A percentile compares a stretch with the other conserved stretches of the same genome.
Evolutionary conservation across 2,797 vertebrate species (phyloP).

Genomic region (Pseudochirops cupreus): DNA sequence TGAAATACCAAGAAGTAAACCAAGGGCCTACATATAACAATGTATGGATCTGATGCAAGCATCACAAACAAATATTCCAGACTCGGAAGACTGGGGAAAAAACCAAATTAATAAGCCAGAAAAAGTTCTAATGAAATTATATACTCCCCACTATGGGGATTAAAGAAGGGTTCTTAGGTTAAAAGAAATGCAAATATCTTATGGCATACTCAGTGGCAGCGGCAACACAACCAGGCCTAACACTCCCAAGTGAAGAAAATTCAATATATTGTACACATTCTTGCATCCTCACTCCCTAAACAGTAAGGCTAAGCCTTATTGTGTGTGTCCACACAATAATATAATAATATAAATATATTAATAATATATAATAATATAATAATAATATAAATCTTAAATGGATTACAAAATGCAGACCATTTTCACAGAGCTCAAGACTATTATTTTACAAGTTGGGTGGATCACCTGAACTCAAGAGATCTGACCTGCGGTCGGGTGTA

Average conservation of each 20-base stretch:
- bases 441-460: background rate
- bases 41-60: constrained; percentile 71
- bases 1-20: constrained; percentile 78
- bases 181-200: constrained; percentile 39
- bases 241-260: constrained; percentile 6
- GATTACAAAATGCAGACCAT: constrained; percentile 62
- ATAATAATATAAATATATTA: too few relatives aligned
- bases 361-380: too few relatives aligned
- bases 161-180: background rate
- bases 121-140: constrained; percentile 60
- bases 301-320: background rate
- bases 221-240: background rate
- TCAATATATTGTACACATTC: background rate
- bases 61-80: constrained; percentile 52
- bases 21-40: constrained; percentile 76
- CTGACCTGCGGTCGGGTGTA: background rate
- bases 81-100: constrained; percentile 8
- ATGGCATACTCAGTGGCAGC: background rate
- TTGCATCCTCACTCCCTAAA: background rate
- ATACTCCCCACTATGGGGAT: background rate
- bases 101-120: constrained; percentile 62
- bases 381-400: constrained; percentile 61
- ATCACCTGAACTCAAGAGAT: background rate
- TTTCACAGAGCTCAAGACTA: constrained; percentile 53
- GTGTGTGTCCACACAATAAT: too few relatives aligned